Base-by-base conservation (phyloP, 2,113 vertebrate genomes). In the Kobus ellipsiprymnus region DNA sequence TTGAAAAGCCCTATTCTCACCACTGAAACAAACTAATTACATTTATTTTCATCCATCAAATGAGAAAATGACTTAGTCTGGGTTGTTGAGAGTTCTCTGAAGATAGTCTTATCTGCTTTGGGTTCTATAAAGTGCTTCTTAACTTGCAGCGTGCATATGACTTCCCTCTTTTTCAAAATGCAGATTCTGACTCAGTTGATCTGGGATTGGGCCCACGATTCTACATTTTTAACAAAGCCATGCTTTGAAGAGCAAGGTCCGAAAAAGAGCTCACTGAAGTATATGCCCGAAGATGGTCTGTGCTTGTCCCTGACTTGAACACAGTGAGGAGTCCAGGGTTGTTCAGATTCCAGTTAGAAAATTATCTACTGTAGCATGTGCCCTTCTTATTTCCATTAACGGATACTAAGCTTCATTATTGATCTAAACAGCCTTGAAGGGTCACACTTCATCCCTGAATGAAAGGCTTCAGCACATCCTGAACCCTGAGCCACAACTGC, bases 101-200 rank as follows among this genome's bases (percentile, higher is more conserved):
- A 87, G 81, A 83, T 57, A 78, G 46, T 60, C 85, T 96, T 74
- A 15, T 60, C 27, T 96, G 67, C 87, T 89, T 85, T 46, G 46
- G 36, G 85, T 80, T 94, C 23, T 64, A 6, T 91, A 27, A 89
- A 67, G 84, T 90, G 50, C 77, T 93, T 96, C 54, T 94, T 87
- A 57, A 84, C 44, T 95, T 57, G 83, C 15, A 95, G 7, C 7
- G 2, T 80, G 17, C 77, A 71, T 81, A 21, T 30, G 8, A 60
- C 57, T 93, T 96, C 19, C 48, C 55, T 91, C 25, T 96, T 93
- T 94, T 95, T 86, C 55, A 95, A 83, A 92, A 91, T 94, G 85
- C 19, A 82, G n/a, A 94, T 91, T 54, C 25, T 82, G 59, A 87
- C 27, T 92, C 40, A 90, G 7, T 91, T 84, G 52, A 13, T 62